Base-by-base conservation (phyloP, 2,888 invertebrate genomes). In the Octodonta nipae region DNA sequence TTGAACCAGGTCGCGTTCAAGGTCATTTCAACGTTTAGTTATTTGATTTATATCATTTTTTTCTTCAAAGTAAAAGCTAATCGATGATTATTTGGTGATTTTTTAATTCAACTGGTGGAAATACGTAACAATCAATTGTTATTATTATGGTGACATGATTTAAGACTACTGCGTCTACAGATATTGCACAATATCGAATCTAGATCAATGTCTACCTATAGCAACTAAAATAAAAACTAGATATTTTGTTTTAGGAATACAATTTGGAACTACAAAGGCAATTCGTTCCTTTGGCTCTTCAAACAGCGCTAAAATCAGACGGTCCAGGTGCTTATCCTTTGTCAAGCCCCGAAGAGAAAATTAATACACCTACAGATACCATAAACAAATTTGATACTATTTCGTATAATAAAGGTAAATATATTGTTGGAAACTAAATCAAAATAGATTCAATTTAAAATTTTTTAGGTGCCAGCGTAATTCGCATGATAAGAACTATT, bases 201-300 rank as follows among this genome's bases (percentile, higher is more conserved):
- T n/a, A n/a, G n/a, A n/a, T n/a, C n/a, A n/a, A n/a, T n/a, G n/a
- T n/a, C n/a, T n/a, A n/a, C n/a, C n/a, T n/a, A n/a, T n/a, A n/a
- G n/a, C n/a, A n/a, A n/a, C n/a, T n/a, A n/a, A n/a, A n/a, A n/a
- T n/a, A n/a, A 3, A 7, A 3, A 8, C n/a, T 14, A 13, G 26
- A 6, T 30, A 35, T 30, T 11, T 13, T 38, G 40, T 27, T 41
- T 20, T 22, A 26, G 22, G 26, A 37, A 24, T 36, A 35, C 2
- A 30, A 29, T 3, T 11, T 75, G 71, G 71, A 70, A 10, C 49
- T 79, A 32, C 68, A 66, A 12, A 67, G 69, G 5, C 78, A 81
- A 45, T 82, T 82, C 46, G 70, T 79, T 1, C 64, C 65, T 1
- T 72, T 73, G 33, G 75, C 76, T 49, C 42, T 81, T 0, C 82